A percentile compares a stretch with the other conserved stretches of the same genome.
phyloP scores from a whole-genome alignment of 30 jellyfish, hydroid and myxozoan genomes.

The Aurelia sp. region DNA sequence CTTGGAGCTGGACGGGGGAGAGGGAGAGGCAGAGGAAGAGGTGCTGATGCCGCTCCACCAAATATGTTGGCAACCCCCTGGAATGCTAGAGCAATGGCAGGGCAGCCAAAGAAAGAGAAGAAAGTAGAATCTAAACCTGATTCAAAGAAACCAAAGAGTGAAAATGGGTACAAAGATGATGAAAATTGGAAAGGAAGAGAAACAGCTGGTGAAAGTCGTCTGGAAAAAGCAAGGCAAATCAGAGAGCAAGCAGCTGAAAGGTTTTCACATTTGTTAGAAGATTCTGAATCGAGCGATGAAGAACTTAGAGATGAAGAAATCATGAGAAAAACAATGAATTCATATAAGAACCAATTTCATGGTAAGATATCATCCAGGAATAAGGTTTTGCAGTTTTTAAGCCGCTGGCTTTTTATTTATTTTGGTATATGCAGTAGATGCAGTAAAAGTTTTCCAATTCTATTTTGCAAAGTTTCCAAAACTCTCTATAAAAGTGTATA shows the following conservation, averaged over 20 bases:
- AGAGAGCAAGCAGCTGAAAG: constrained; percentile 66
- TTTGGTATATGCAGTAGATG: no score
- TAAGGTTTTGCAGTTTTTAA: no score
- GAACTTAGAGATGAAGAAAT: constrained; percentile 76
- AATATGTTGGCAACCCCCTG: constrained; percentile 14
- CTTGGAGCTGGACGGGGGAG: constrained; percentile 35
- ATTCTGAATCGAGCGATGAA: constrained; percentile 65
- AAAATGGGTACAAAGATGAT: background rate
- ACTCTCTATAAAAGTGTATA: no score
- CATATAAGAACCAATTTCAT: constrained; percentile 28
- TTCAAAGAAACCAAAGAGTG: background rate
- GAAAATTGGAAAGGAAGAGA: constrained; percentile 56
- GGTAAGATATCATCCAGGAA: constrained; percentile 20
- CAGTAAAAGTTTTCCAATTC: no score
- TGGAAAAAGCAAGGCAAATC: constrained; percentile 62
- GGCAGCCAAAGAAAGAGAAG: no score
- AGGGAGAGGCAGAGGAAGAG: constrained; percentile 48
- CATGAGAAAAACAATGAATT: constrained; percentile 45
- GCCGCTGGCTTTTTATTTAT: no score
- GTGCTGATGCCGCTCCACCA: background rate
- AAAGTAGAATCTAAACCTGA: background rate
- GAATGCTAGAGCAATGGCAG: background rate
- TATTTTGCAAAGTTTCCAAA: no score
- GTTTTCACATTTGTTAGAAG: constrained; percentile 54
- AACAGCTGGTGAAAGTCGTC: constrained; percentile 60